Conservation (phyloP, 2,797 vertebrate genomes). For the Propithecus deckenii region DNA sequence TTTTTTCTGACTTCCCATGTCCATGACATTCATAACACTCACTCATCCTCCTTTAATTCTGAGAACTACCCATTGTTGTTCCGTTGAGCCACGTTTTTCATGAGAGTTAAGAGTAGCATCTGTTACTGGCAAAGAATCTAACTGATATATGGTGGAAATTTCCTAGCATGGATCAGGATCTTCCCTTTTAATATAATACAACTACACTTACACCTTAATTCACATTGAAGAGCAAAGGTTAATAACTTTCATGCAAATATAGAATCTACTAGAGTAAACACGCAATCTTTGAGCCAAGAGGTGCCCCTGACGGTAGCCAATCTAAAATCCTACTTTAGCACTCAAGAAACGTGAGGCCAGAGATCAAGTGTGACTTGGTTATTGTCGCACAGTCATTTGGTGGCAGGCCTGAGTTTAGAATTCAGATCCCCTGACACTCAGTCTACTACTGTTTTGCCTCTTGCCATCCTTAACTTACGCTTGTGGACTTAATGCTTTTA, state of each 20-base stretch:
- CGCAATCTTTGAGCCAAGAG: neutral
- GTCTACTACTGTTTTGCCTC: neutral
- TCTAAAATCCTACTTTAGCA: neutral
- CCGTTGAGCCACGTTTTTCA: neutral
- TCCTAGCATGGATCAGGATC: neutral
- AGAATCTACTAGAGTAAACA: neutral
- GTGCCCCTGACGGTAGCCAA: neutral
- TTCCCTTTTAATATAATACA: neutral
- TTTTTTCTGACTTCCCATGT: neutral
- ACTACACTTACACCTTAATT: neutral
- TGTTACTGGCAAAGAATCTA: neutral
- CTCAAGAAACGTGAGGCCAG: neutral
- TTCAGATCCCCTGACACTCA: neutral
- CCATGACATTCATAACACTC: neutral
- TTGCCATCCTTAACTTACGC: neutral
- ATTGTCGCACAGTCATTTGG: neutral
- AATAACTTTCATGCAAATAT: neutral
- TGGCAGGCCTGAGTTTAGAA: neutral
- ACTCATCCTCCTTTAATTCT: neutral
- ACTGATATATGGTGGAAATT: neutral
- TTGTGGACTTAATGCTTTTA: neutral
- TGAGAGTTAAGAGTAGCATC: neutral
- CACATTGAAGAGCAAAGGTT: neutral
- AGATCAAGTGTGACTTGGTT: neutral
- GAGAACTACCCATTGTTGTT: neutral